These are phyloP conservation scores for Teleiodes luculella DNA, from an alignment of 2,888 invertebrate genomes.

Conservation along the genomic window DNA sequence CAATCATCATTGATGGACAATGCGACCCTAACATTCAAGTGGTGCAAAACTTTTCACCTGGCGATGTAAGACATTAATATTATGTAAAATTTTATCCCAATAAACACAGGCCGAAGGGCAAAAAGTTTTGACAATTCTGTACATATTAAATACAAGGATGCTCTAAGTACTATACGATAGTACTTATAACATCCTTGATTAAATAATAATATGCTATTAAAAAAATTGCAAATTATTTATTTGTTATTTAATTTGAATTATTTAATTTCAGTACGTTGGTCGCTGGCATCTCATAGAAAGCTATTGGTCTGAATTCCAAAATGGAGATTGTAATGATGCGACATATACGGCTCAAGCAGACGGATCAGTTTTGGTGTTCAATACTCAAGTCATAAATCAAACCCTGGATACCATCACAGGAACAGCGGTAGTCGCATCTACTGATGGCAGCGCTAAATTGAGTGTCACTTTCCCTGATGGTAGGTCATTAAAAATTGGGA, in stretches of 20 bases:
- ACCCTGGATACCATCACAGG: slow-evolving; percentile 40
- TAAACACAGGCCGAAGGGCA: too few relatives aligned
- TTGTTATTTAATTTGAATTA: not conserved
- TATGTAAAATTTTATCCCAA: too few relatives aligned
- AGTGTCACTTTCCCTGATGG: slow-evolving; percentile 74
- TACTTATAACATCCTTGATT: too few relatives aligned
- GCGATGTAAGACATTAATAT: slow-evolving; percentile 36
- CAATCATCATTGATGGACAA: slow-evolving; percentile 51
- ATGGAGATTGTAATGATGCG: slow-evolving; percentile 50
- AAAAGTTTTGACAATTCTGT: too few relatives aligned
- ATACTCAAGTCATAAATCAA: slow-evolving; percentile 48
- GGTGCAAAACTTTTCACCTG: slow-evolving; percentile 43
- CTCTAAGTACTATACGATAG: too few relatives aligned
- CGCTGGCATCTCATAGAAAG: slow-evolving; percentile 52
- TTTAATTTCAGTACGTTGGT: slow-evolving; percentile 34
- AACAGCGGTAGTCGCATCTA: slow-evolving; percentile 53
- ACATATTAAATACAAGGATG: too few relatives aligned
- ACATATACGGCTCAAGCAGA: slow-evolving; percentile 33
- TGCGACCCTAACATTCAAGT: slow-evolving; percentile 50
- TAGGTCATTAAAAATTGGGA: slow-evolving; percentile 15
- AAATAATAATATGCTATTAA: too few relatives aligned
- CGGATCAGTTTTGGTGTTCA: slow-evolving; percentile 33
- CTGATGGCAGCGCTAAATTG: slow-evolving; percentile 78
- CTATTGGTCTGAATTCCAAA: slow-evolving; percentile 45
- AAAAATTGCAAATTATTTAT: too few relatives aligned